A percentile compares a stretch with the other conserved stretches of the same genome.
Conservation (phyloP, 2,797 vertebrate genomes). For the Mus caroli region DNA sequence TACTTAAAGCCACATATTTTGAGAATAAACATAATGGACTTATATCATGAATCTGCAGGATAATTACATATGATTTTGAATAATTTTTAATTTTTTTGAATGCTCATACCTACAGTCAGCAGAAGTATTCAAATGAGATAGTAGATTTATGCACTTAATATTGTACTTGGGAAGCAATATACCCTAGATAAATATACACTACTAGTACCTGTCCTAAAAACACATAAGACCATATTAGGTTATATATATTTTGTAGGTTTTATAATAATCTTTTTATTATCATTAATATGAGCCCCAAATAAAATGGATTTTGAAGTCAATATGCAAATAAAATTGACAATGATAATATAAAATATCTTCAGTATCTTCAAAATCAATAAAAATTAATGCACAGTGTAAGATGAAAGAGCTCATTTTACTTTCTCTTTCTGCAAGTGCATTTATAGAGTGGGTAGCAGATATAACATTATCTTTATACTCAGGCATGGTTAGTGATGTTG, state of each 20-base stretch:
- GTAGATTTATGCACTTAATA: conserved; percentile 8
- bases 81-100: neutral
- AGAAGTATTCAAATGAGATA: conserved; percentile 1
- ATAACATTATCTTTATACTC: neutral
- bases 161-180: neutral
- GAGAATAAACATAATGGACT: neutral
- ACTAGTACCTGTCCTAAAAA: neutral
- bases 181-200: neutral
- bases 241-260: neutral
- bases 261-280: neutral
- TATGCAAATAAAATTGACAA: conserved; percentile 20
- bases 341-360: neutral
- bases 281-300: conserved; percentile 3
- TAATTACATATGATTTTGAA: neutral
- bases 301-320: conserved; percentile 33
- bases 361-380: conserved; percentile 42
- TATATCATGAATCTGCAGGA: neutral
- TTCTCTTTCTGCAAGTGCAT: conserved; percentile 22
- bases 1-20: neutral
- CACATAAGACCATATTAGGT: neutral
- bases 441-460: neutral
- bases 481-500: conserved; percentile 10
- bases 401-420: conserved; percentile 5
- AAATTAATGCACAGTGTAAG: conserved; percentile 13
- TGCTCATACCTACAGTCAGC: neutral